phyloP scores from a whole-genome alignment of 1,140 invertebrate species.

The Drosophila tani region DNA sequence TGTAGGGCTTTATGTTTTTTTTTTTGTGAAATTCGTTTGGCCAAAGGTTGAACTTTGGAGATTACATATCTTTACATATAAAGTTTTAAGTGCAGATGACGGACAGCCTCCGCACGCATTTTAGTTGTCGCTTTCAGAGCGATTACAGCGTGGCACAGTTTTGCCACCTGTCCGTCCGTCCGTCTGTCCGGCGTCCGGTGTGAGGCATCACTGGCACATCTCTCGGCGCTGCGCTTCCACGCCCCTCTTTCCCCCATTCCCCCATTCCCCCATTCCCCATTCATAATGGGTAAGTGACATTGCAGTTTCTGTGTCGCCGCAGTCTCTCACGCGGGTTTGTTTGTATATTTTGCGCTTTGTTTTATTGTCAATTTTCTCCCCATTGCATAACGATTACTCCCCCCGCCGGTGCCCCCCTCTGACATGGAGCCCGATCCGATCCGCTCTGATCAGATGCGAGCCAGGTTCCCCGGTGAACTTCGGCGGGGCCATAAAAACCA shows the following conservation, averaged over 20 bases:
- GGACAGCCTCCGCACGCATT: conserved; percentile 29
- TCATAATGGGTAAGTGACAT: conserved; percentile 72
- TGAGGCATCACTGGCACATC: conserved; percentile 21
- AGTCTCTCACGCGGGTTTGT: conserved; percentile 54
- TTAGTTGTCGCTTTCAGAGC: conserved; percentile 17
- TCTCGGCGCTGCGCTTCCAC: conserved; percentile 12
- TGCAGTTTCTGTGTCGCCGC: conserved; percentile 61
- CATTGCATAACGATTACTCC: conserved; percentile 61
- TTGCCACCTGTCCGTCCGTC: conserved; percentile 12
- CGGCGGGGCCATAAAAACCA: conserved; percentile 55
- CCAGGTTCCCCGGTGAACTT: conserved; percentile 55
- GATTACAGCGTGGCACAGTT: conserved; percentile 34
- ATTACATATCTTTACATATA: background rate
- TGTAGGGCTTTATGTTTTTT: background rate
- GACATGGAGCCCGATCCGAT: background rate
- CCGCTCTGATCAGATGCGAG: conserved; percentile 16
- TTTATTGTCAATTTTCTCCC: conserved; percentile 74
- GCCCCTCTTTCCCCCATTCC: conserved; percentile 8
- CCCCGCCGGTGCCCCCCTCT: background rate
- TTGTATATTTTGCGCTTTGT: conserved; percentile 64
- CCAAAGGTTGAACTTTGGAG: background rate
- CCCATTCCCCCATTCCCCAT: conserved; percentile 10
- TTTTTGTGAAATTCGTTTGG: background rate
- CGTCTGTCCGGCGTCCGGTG: conserved; percentile 14
- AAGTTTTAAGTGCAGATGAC: conserved; percentile 9